Base-by-base conservation (phyloP, 2,113 vertebrate genomes). In the Pipra filicauda region DNA sequence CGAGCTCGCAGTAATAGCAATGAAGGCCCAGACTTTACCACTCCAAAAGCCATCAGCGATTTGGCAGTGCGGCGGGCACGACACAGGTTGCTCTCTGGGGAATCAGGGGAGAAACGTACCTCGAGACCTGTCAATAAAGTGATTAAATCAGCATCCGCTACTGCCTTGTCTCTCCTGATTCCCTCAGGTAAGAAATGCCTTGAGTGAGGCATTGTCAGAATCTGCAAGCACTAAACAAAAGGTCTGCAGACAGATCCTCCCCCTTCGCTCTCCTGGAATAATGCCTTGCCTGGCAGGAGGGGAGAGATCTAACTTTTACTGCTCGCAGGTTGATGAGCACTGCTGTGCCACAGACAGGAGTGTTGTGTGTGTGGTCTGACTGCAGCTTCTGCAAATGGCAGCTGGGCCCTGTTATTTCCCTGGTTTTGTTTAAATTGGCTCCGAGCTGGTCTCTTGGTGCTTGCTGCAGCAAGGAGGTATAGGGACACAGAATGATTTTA, bases 71-170 rank as follows among this genome's bases (percentile, higher is more conserved):
- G 99, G 74, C 96, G 99, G 55, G 99, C 99, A 79, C 99, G 99
- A 37, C 99, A 99, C 90, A 98, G 99, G 72, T 98, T 99, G 82
- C 98, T 99, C 73, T 99, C 99, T 5, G 99, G 99, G 59, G 99
- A 99, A 84, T 97, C 98, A 9, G 84, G 97, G 21, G 99, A 99
- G 96, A 99, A 99, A 96, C 99, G 98, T 55, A 75, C 98, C 14
- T 96, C 99, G 44, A 98, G 98, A 69, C 99, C 99, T 35, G 97
- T 99, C 96, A 99, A 98, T 98, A 99, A 99, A 98, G 99, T 99
- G 97, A 99, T 99, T 98, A 99, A 99, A 98, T 99, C 99, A 2
- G 99, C 99, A 66, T 99, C 99, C 0, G 99, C 99, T 82, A 99
- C 99, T 52, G 98, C 99, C 33, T 98, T 99, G 93, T 99, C 99